Conservation (phyloP, 2,888 invertebrate genomes). For the Zaprionus lineosus region DNA sequence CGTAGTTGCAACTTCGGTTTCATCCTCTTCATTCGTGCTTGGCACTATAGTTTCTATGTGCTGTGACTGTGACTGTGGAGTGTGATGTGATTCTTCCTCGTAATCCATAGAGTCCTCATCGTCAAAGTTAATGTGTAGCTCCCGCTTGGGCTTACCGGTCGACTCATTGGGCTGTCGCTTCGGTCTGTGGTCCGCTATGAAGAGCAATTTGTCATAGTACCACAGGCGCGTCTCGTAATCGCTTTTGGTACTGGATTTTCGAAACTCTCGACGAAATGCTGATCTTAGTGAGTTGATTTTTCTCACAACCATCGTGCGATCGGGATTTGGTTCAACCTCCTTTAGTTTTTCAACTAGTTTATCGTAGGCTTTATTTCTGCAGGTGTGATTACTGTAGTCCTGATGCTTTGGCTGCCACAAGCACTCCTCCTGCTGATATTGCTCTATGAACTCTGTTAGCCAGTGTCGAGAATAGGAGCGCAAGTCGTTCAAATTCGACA, state of each 20-base stretch:
- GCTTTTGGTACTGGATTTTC: constrained; percentile 75
- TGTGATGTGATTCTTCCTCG: constrained; percentile 75
- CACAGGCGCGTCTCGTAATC: constrained; percentile 81
- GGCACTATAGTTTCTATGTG: constrained; percentile 62
- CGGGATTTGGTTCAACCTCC: constrained; percentile 82
- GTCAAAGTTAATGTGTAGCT: constrained; percentile 76
- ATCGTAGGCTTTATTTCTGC: constrained; percentile 81
- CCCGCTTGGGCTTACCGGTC: constrained; percentile 71
- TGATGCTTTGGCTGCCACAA: constrained; percentile 82
- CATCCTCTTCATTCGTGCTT: constrained; percentile 54
- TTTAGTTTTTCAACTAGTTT: constrained; percentile 81
- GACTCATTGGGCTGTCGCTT: constrained; percentile 68
- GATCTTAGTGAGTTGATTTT: constrained; percentile 82
- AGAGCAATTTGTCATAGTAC: constrained; percentile 81
- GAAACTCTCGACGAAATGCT: constrained; percentile 81
- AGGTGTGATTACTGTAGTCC: constrained; percentile 81
- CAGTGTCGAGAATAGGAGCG: constrained; percentile 82
- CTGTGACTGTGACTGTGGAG: constrained; percentile 53
- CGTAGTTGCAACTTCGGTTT: constrained; percentile 31
- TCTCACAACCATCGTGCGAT: constrained; percentile 82
- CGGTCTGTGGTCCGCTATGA: constrained; percentile 81
- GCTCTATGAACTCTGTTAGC: constrained; percentile 82
- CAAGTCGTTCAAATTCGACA: constrained; percentile 76
- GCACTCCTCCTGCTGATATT: constrained; percentile 81
- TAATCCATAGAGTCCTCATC: constrained; percentile 81